Base-by-base conservation (phyloP, 2,888 invertebrate genomes). In the Caenorhabditis afra region DNA sequence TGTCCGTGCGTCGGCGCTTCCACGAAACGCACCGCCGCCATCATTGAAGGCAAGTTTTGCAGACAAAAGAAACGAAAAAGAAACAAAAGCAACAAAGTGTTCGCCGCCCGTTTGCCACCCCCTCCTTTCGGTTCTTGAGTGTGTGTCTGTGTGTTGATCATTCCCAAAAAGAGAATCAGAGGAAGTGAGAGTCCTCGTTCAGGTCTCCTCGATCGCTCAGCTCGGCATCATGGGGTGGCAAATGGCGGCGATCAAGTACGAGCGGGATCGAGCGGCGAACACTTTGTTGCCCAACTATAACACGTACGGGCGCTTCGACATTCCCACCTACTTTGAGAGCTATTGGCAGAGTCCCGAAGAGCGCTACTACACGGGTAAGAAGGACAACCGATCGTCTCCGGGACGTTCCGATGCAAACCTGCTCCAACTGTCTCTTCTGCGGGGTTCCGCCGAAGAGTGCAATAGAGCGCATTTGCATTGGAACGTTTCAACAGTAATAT, bases 161-260 rank as follows among this genome's bases (percentile, higher is more conserved):
- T 37, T 11, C 7, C 23, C 23, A 10, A 22, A 18, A 47, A 47
- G 18, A 23, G n/a, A 18, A 29, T 37, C 14, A 37, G 12, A 50
- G 50, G 14, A 49, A 50, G 18, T 44, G 14, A 29, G 41, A 55
- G 23, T 49, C 67, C 76, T 29, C 58, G 68, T 76, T 76, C 75
- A 89, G 89, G 86, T 90, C 39, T 89, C 85, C 67, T 83, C 86
- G 66, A 68, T 89, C 45, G 82, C 87, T 23, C 88, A 90, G 76
- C 71, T 90, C 23, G 88, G 87, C 67, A 83, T 90, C 22, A 90
- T 88, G 83, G 90, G 89, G 64, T 90, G 89, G 90, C 90, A 90
- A 80, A 88, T 90, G 87, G 88, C 87, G 61, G 89, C 88, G 53
- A 88, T 90, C 67, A 88, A 88, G 64, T 90, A 89, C 74, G 88